Evolutionary conservation across 92 coral and sea anemone genomes (phyloP).

Genomic region (Parazoanthus atlanticus): DNA sequence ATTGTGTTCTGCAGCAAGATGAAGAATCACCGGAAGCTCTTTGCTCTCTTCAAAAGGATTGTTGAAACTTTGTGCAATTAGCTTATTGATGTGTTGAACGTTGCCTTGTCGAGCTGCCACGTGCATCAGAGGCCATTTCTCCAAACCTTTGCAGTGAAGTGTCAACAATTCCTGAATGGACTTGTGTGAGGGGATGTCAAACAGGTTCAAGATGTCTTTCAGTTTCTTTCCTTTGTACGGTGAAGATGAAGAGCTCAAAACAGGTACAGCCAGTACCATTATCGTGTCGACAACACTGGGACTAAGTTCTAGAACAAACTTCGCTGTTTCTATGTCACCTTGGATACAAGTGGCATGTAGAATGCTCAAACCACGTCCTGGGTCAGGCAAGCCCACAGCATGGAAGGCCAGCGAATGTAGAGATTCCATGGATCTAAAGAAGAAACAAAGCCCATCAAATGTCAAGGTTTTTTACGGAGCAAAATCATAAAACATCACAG

Average conservation of each 20-base stretch:
- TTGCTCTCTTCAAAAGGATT: not conserved
- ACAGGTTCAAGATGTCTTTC: not conserved
- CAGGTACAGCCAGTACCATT: conserved; percentile 24
- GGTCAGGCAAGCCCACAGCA: no score
- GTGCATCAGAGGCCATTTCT: conserved; percentile 4
- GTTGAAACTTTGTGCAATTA: not conserved
- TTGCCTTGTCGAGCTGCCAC: conserved; percentile 10
- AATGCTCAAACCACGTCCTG: no score
- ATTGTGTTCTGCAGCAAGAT: conserved; percentile 34
- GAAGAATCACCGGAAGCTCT: not conserved
- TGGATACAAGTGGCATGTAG: no score
- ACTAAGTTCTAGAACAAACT: conserved; percentile 19
- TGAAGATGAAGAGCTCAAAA: not conserved
- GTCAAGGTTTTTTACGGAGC: no score
- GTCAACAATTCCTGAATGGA: not conserved
- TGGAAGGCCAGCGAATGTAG: no score
- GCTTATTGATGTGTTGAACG: conserved; percentile 5
- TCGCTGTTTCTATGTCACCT: not conserved
- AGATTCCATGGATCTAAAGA: no score
- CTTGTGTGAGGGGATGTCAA: not conserved
- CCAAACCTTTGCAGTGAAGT: not conserved
- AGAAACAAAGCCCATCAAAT: no score
- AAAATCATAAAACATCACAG: no score
- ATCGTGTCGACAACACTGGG: conserved; percentile 26
- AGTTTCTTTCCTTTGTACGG: conserved; percentile 31